Conservation (phyloP, 2,113 vertebrate genomes). For the Microcebus griseorufus region DNA sequence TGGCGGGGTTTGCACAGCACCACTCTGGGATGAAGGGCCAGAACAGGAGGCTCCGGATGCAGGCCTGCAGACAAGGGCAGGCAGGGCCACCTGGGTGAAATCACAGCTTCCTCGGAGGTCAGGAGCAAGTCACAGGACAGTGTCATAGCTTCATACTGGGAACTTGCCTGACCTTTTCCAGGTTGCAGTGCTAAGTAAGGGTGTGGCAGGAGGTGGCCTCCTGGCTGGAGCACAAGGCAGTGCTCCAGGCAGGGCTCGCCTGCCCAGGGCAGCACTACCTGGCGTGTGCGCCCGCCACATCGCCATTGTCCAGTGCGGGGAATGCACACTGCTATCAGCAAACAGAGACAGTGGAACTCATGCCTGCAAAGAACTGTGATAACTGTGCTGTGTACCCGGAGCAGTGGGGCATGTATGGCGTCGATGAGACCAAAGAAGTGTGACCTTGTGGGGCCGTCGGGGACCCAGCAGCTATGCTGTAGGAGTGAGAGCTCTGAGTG, state of each 20-base stretch:
- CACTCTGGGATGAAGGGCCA: fast-evolving
- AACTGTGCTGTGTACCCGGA: background rate
- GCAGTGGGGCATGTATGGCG: background rate
- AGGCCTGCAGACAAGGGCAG: background rate
- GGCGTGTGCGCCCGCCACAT: background rate
- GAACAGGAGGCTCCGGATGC: background rate
- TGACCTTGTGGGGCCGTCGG: background rate
- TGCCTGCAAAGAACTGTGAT: background rate
- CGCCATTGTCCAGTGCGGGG: too few relatives aligned
- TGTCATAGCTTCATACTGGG: background rate
- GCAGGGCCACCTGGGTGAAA: background rate
- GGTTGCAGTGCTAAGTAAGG: background rate
- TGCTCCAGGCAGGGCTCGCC: background rate
- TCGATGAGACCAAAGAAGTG: background rate
- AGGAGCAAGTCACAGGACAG: background rate
- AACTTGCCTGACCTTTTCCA: background rate
- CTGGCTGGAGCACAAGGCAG: background rate
- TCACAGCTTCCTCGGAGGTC: background rate
- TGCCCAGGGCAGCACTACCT: too few relatives aligned
- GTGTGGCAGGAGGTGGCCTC: background rate
- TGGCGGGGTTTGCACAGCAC: background rate
- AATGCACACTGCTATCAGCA: too few relatives aligned
- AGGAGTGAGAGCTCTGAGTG: background rate
- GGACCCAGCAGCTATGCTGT: background rate
- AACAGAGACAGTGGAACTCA: background rate